Evolutionary conservation across 2,888 invertebrate genomes (phyloP), one percentile per base, ranked within the genome.

Genomic region (Sisyra nigra): DNA sequence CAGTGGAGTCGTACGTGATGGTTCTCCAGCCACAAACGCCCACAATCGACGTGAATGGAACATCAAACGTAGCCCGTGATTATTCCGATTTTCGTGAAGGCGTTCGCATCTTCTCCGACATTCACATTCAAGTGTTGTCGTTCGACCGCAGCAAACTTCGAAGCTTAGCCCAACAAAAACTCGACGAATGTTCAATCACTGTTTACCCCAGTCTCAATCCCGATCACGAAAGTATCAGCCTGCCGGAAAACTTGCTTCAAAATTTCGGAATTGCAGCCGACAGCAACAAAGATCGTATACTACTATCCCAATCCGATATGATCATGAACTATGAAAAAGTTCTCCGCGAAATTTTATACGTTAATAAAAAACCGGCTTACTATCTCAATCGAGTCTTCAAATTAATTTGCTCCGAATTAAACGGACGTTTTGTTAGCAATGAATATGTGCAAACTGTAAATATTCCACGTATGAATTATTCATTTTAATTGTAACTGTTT

Each of bases 181-280:
- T 96, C 53, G 94, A 96, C 62, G 87, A 89, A 42, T 97, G 97
- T 65, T 84, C 85, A 47, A 82, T 97, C 44, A 83, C 87, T 36
- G 92, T 96, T 46, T 89, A 92, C 62, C 96, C 96, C 29, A 88
- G 91, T 6, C 67, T 97, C 51, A 91, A 94, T 68, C 89, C 93
- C 6, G 93, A 94, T 65, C 89, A 93, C 62, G 97, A 97, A 63
- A 86, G 84, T 51, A 70, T 92, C 48, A 71, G 78, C 18, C 73
- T 89, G 47, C 86, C 88, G 1, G 79, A 76, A 48, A 65, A 63
- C 17, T 72, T 82, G 61, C 73, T 91, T 48, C 72, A 74, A 50
- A 72, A 77, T 52, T 74, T 81, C 57, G 81, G 80, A 54, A 76
- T 88, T 54, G 75, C 79, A 48, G 85, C 92, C 24, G 80, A 91